Percentiles rank a stretch among this genome's conserved stretches.
Evolutionary conservation across 2,797 vertebrate genomes (phyloP).

Genomic region (Natrix natrix): DNA sequence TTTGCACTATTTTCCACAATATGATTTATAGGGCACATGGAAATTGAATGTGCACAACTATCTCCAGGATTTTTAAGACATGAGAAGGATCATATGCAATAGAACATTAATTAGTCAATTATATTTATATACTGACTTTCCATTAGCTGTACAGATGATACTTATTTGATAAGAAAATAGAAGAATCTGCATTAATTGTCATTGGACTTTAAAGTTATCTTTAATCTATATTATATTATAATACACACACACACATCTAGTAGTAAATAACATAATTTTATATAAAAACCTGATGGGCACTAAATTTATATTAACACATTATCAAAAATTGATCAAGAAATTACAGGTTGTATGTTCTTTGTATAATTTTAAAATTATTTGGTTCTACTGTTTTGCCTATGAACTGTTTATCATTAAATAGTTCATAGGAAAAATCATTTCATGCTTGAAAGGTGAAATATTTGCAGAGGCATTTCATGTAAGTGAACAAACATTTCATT

Average conservation of each 20-base stretch:
- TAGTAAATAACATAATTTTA: neutral
- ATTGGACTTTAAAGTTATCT: neutral
- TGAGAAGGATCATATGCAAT: neutral
- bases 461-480: conserved; percentile 12
- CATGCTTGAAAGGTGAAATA: neutral
- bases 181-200: neutral
- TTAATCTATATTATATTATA: no score
- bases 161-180: neutral
- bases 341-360: neutral
- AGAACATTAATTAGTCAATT: neutral
- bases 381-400: neutral
- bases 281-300: neutral
- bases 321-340: neutral
- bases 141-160: neutral
- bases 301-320: neutral
- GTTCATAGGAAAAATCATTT: no score
- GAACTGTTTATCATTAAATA: no score
- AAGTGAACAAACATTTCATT: conserved; percentile 6
- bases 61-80: neutral
- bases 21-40: neutral
- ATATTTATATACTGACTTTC: neutral
- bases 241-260: neutral
- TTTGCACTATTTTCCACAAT: neutral
- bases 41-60: neutral
- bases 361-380: neutral